phyloP scores from a whole-genome alignment of 2,888 invertebrate species.

The Julus scandinavius region DNA sequence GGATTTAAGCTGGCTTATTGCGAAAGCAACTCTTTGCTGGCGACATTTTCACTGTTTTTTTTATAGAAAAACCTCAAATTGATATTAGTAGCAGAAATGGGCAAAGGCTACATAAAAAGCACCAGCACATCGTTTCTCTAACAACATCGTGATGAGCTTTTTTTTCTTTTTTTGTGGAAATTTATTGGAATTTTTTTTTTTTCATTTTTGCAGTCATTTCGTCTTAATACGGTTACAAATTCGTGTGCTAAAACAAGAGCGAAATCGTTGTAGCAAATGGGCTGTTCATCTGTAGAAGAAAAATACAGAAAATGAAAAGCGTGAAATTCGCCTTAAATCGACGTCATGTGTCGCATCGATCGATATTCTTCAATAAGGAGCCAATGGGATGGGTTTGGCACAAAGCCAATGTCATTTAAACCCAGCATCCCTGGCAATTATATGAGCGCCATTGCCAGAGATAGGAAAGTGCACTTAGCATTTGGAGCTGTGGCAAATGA shows the following conservation, averaged over 20 bases:
- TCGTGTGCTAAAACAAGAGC: constrained; percentile 29
- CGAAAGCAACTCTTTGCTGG: background rate
- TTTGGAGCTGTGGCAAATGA: constrained; percentile 4
- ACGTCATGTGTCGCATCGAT: constrained; percentile 37
- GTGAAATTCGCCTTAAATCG: constrained; percentile 7
- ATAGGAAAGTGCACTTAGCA: constrained; percentile 7
- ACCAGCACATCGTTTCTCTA: background rate
- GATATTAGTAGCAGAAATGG: background rate
- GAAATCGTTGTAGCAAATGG: background rate
- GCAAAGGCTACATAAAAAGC: background rate
- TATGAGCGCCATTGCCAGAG: background rate
- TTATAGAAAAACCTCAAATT: constrained; percentile 23
- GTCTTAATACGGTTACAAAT: constrained; percentile 31
- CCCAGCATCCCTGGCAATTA: constrained; percentile 33
- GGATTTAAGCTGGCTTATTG: background rate
- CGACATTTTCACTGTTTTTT: constrained; percentile 1
- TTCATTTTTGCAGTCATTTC: constrained; percentile 1
- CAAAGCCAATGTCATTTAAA: constrained; percentile 4
- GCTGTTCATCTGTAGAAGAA: background rate
- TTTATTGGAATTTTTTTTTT: background rate
- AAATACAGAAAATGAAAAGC: constrained; percentile 24
- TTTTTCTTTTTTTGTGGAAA: background rate
- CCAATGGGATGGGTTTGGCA: constrained; percentile 26
- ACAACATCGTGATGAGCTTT: background rate
- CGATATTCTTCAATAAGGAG: background rate